Evolutionary conservation across 2,113 vertebrate genomes (phyloP).

Genomic region (Myodes glareolus): DNA sequence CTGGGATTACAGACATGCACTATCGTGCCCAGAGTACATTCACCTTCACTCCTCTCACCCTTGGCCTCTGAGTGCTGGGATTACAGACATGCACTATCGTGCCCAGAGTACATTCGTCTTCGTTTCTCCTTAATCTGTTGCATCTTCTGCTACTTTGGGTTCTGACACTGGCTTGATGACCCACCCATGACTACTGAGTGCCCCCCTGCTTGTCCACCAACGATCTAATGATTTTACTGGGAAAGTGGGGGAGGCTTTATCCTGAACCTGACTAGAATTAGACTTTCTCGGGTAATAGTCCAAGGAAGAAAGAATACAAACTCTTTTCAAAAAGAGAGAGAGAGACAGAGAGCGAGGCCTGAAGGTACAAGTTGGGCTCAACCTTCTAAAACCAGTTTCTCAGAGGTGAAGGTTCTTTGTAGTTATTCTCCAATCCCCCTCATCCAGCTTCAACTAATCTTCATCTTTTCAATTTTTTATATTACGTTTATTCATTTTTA

Average conservation of each 20-base stretch:
- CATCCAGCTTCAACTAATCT: background rate
- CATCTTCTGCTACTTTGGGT: background rate
- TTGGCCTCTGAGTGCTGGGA: background rate
- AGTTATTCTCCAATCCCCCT: background rate
- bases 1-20: background rate
- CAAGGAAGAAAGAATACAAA: conserved; percentile 6
- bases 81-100: background rate
- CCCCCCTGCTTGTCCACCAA: background rate
- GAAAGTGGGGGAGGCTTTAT: background rate
- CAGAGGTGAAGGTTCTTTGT: background rate
- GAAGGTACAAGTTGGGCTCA: background rate
- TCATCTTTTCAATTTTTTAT: background rate
- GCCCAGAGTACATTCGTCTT: background rate
- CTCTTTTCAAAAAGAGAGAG: background rate
- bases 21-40: background rate
- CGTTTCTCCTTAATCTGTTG: background rate
- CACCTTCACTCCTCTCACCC: too few species aligned
- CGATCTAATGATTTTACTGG: background rate
- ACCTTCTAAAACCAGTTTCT: background rate
- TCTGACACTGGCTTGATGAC: background rate
- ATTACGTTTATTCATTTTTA: background rate
- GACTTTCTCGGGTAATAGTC: background rate
- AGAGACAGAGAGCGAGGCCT: too few species aligned
- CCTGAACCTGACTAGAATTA: background rate
- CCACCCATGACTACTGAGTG: background rate